Evolutionary conservation across 37 sponge, comb jelly and placozoan genomes (phyloP).

Genomic region (Dysidea cf. avara): DNA sequence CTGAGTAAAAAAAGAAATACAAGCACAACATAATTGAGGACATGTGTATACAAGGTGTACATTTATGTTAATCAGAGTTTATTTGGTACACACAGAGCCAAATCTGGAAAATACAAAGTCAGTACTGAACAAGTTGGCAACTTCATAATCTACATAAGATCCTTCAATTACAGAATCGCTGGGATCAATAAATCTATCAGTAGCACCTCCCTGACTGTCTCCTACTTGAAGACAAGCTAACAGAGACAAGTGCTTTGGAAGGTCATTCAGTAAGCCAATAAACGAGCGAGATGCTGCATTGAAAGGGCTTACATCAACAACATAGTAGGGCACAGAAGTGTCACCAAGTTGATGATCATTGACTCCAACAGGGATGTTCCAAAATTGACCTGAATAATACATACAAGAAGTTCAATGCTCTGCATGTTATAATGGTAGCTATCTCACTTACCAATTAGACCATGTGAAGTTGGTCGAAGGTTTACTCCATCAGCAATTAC

Average conservation of each 20-base stretch:
- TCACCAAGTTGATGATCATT: too few relatives aligned
- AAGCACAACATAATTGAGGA: too few relatives aligned
- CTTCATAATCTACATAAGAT: slow-evolving; percentile 35
- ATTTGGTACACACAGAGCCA: too few relatives aligned
- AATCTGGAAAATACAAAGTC: too few relatives aligned
- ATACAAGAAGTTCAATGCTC: too few relatives aligned
- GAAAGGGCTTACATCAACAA: slow-evolving; percentile 21
- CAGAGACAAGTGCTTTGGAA: slow-evolving; percentile 29
- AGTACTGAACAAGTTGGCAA: slow-evolving; percentile 15
- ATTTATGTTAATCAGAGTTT: too few relatives aligned
- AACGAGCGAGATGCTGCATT: too few relatives aligned
- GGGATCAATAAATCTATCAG: slow-evolving; percentile 28
- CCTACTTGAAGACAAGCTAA: slow-evolving; percentile 43
- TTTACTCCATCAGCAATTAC: slow-evolving; percentile 54
- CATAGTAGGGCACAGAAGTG: too few relatives aligned
- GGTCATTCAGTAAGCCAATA: slow-evolving; percentile 25
- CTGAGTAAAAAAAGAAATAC: too few relatives aligned
- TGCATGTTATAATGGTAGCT: too few relatives aligned
- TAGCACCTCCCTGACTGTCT: slow-evolving; percentile 41
- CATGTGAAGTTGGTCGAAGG: slow-evolving; percentile 70
- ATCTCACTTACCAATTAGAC: slow-evolving; percentile 75
- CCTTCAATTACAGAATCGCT: slow-evolving; percentile 67
- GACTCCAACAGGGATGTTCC: slow-evolving; percentile 51
- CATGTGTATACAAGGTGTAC: too few relatives aligned
- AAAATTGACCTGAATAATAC: slow-evolving; percentile 63